Percentiles rank a stretch among this genome's conserved stretches.
Conservation (phyloP, 37 sponge, comb jelly and placozoan species). For the Mnemiopsis leidyi region DNA sequence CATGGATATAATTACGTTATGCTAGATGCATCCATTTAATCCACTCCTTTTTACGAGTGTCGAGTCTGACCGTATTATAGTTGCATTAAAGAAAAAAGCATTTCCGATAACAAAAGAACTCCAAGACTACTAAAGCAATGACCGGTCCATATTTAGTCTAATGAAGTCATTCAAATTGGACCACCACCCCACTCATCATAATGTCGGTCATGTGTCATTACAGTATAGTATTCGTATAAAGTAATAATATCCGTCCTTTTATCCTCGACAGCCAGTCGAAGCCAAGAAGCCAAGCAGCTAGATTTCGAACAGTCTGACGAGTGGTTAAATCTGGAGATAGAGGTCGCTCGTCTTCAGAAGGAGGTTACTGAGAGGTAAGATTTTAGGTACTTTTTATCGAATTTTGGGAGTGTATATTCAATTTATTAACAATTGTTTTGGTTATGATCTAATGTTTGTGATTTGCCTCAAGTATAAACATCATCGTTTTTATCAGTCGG, state of each 20-base stretch:
- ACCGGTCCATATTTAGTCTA: neutral
- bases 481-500: no score
- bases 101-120: neutral
- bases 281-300: neutral
- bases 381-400: no score
- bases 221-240: neutral
- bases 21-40: no score
- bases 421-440: no score
- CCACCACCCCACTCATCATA: neutral
- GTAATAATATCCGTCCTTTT: neutral
- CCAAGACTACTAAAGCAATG: neutral
- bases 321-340: constrained; percentile 51
- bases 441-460: no score
- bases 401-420: no score
- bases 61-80: neutral
- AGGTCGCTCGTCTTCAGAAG: constrained; percentile 17
- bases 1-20: no score
- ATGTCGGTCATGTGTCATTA: neutral
- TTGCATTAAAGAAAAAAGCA: neutral
- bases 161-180: neutral
- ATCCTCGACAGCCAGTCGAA: neutral
- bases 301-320: constrained; percentile 36
- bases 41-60: no score
- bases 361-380: constrained; percentile 27
- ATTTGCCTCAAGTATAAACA: no score